phyloP scores from a whole-genome alignment of 2,113 vertebrate genomes.

The Limanda limanda region DNA sequence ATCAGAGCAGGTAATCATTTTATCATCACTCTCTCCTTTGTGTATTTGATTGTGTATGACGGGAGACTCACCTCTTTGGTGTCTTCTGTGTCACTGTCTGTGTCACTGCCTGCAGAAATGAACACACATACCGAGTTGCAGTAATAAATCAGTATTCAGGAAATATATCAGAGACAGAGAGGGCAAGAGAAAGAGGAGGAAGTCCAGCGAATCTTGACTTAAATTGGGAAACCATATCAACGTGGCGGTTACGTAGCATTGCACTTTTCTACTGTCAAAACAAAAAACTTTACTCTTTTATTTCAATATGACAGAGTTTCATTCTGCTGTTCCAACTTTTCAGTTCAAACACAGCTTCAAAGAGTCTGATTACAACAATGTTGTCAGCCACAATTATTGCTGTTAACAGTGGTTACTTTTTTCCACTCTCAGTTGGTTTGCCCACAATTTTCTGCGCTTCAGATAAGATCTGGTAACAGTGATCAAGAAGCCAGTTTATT shows the following conservation, averaged over 20 bases:
- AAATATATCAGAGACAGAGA: background rate
- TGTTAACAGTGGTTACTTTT: background rate
- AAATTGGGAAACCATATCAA: background rate
- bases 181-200: background rate
- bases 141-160: background rate
- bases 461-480: background rate
- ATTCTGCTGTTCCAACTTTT: background rate
- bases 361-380: background rate
- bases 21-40: conserved; percentile 5
- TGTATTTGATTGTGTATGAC: background rate
- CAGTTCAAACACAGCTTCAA: background rate
- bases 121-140: conserved; percentile 51
- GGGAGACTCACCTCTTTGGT: conserved; percentile 86
- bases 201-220: background rate
- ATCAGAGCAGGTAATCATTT: conserved; percentile 50
- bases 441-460: background rate
- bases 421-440: background rate
- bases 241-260: background rate
- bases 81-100: conserved; percentile 91
- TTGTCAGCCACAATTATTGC: background rate
- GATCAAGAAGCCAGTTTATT: background rate
- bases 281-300: background rate
- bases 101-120: conserved; percentile 92
- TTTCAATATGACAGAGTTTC: background rate
- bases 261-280: no score